Evolutionary conservation across 2,113 vertebrate species (phyloP), one percentile per base, ranked within the genome.

Genomic region (Struthidea cinerea): DNA sequence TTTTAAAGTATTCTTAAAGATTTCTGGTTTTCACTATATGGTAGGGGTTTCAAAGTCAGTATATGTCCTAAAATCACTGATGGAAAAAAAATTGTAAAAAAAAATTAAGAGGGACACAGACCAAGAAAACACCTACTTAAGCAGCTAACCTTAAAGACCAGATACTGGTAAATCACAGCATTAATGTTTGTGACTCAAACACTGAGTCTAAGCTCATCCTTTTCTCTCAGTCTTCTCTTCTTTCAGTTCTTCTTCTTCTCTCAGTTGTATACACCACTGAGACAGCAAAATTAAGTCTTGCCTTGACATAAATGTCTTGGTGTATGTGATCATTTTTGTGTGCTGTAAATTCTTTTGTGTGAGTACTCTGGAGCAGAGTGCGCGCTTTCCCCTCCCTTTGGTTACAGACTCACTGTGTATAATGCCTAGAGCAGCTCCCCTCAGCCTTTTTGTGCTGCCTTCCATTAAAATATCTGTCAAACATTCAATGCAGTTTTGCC

Each of bases 361-460:
- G 24, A 44, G 16, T 5, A 32, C 27, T 61, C 67, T 22, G 50
- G 37, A 61, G 71, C 2, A 0, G 22, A 52, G 61, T 0, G 6
- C 0, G 0, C 0, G 1, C 24, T 24, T 69, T 69, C 28, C 47
- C 37, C 49, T 80, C 28, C 28, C 37, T 67, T 33, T 32, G 53
- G 32, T 11, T 71, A 53, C 39, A 44, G 27, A 39, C 32, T 35
- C 33, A 3, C 16, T 27, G 33, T 28, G 23, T 20, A 16, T 3
- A 30, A 8, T 0, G 16, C 37, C 86, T 53, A 8, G 27, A 57
- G 68, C 32, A 49, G 37, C 30, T 65, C 47, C 67, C n/a, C 24
- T 16, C 52, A 63, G 63, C 24, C 52, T 67, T 71, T 46, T 57
- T 33, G 10, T 13, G 57, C 73, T 80, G 52, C 52, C 78, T 32